Evolutionary conservation across 92 coral and sea anemone species (phyloP), one percentile per base, ranked within the genome.

Genomic region (Phenganax stokvisi): DNA sequence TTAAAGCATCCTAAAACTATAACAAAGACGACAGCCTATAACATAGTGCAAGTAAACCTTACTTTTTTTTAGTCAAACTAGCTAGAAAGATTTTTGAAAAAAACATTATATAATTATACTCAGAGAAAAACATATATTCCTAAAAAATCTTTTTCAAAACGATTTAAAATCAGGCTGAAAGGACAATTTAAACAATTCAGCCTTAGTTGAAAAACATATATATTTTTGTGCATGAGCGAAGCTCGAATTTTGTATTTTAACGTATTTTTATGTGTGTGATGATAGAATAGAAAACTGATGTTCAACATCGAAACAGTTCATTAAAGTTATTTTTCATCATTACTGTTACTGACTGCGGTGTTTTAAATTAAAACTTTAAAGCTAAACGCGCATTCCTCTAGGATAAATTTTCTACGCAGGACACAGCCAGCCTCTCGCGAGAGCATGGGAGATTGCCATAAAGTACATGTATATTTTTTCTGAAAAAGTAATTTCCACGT

Each of bases 241-340:
- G 83, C 83, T 79, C 74, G 20, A 79, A 62, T 64, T 79, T 65
- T 79, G 83, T 79, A 65, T 54, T 10, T 30, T 79, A 79, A 79
- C 63, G 74, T 76, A 79, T 79, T 79, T 79, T 52, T 47, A 79
- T 79, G 74, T 63, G 73, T 52, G 61, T 79, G 74, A 37, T 13
- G 3, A 6, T 27, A 64, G 56, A 7, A 10, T 63, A 73, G 77
- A 13, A 6, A 27, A 28, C 8, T 17, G 73, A 68, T 68, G 73
- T 68, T 68, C 54, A 68, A 68, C 73, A 68, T 68, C 73, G 47
- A 28, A 68, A 68, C 29, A 30, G 73, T 37, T n/a, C 29, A 68
- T 68, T 68, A 68, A 68, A 68, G 73, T 29, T 68, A 30, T 68
- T 66, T 66, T 68, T 68, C 13, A 30, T 68, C 1, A 68, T 30